Evolutionary conservation across 2,113 vertebrate genomes (phyloP).

Genomic region (Forbesichthys papilliferus): DNA sequence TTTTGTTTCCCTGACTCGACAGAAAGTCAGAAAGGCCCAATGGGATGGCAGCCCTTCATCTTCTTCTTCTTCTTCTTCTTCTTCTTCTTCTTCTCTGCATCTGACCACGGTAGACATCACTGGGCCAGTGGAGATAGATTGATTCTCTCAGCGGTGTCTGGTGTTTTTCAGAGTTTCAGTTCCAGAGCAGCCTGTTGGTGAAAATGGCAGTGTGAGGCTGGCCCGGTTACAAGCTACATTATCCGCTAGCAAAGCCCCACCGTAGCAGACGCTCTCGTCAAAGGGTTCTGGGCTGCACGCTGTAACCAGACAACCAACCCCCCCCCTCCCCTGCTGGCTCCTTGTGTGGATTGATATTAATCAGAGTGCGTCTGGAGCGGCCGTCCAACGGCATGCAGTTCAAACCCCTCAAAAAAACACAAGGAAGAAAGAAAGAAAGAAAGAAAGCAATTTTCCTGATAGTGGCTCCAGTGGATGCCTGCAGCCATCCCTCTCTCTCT

Average conservation of each 20-base stretch:
- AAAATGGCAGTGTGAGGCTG: too few relatives aligned
- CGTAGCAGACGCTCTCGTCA: background rate
- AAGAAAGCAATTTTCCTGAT: slow-evolving; percentile 58
- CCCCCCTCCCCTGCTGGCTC: slow-evolving; percentile 32
- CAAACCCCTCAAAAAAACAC: slow-evolving; percentile 17
- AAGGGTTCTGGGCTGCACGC: background rate
- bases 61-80: background rate
- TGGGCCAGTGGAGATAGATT: slow-evolving; percentile 58
- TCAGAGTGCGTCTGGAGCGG: slow-evolving; percentile 65
- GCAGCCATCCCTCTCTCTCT: slow-evolving; percentile 21
- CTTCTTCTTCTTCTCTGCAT: slow-evolving; percentile 16
- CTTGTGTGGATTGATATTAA: slow-evolving; percentile 69
- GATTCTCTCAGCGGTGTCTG: slow-evolving; percentile 60
- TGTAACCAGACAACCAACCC: slow-evolving; percentile 46
- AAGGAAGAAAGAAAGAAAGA: too few relatives aligned
- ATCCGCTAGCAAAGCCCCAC: background rate
- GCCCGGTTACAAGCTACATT: too few relatives aligned
- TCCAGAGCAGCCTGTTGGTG: slow-evolving; percentile 11
- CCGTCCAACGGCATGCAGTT: slow-evolving; percentile 46
- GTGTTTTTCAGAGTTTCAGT: slow-evolving; percentile 53
- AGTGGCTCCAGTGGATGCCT: slow-evolving; percentile 42
- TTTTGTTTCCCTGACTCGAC: slow-evolving; percentile 63
- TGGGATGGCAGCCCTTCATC: slow-evolving; percentile 40
- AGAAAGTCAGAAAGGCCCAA: slow-evolving; percentile 61
- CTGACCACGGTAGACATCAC: slow-evolving; percentile 55